Evolutionary conservation across 37 sponge, comb jelly and placozoan species (phyloP).

Genomic region (Chondrosia reniformis): DNA sequence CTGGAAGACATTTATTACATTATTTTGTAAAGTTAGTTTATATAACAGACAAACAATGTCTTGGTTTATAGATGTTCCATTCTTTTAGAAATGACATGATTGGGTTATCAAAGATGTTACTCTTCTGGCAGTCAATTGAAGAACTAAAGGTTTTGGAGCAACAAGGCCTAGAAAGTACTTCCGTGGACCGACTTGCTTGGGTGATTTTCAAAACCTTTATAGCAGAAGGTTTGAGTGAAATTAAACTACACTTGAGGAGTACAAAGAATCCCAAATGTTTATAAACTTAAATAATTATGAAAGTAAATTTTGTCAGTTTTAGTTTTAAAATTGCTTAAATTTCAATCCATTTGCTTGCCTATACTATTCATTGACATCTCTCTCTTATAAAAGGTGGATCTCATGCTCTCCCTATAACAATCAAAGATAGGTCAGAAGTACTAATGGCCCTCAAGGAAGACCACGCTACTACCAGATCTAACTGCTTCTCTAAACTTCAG

Average conservation of each 20-base stretch:
- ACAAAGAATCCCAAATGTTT: too few relatives aligned
- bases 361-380: too few relatives aligned
- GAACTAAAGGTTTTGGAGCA: neutral
- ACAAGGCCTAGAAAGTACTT: neutral
- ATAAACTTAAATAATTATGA: too few relatives aligned
- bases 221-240: neutral
- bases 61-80: neutral
- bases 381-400: too few relatives aligned
- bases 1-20: neutral
- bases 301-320: too few relatives aligned
- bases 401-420: too few relatives aligned
- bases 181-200: constrained; percentile 3
- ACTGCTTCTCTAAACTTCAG: too few relatives aligned
- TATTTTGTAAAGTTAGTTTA: neutral
- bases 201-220: neutral
- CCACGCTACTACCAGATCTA: too few relatives aligned
- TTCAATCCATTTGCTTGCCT: too few relatives aligned
- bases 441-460: too few relatives aligned
- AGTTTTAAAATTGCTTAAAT: too few relatives aligned
- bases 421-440: too few relatives aligned
- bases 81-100: neutral
- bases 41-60: neutral
- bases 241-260: neutral
- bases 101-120: neutral
- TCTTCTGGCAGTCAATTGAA: constrained; percentile 15